These are phyloP conservation scores for Mobula hypostoma DNA, from an alignment of 2,113 vertebrate species.

Conservation along the genomic window DNA sequence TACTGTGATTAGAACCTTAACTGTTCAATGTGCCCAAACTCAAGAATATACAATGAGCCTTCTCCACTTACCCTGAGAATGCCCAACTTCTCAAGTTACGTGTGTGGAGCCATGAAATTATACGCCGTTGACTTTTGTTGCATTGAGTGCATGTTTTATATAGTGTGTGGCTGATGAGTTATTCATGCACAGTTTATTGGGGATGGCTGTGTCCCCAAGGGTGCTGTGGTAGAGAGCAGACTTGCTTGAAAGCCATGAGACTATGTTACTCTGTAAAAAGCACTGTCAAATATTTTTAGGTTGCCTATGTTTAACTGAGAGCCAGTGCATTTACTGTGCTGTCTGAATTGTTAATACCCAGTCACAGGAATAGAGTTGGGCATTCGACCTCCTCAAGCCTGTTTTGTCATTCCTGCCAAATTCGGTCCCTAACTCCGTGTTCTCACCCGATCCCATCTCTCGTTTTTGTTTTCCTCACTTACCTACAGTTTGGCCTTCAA, in stretches of 20 bases:
- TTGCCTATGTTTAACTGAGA: not conserved
- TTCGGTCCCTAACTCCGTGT: no score
- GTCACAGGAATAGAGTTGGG: no score
- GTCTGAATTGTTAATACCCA: not conserved
- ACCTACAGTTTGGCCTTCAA: no score
- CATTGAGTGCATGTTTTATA: not conserved
- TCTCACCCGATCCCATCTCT: no score
- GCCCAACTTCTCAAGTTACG: not conserved
- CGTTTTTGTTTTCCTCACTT: no score
- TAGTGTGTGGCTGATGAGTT: not conserved
- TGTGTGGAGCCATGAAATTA: not conserved
- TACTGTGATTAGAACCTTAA: not conserved
- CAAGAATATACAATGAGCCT: not conserved
- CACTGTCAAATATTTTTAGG: not conserved
- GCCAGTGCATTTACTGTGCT: not conserved
- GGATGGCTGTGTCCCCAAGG: not conserved
- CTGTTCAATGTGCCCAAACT: no score
- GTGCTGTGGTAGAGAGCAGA: not conserved
- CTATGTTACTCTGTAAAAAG: conserved; percentile 9
- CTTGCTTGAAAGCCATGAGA: not conserved
- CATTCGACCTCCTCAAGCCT: no score
- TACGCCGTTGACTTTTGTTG: not conserved
- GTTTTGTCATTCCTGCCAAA: no score
- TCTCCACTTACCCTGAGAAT: not conserved
- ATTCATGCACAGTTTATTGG: not conserved